These are phyloP conservation scores for Leptatherina wallacei DNA, from an alignment of 2,797 vertebrate genomes.

Conservation along the genomic window DNA sequence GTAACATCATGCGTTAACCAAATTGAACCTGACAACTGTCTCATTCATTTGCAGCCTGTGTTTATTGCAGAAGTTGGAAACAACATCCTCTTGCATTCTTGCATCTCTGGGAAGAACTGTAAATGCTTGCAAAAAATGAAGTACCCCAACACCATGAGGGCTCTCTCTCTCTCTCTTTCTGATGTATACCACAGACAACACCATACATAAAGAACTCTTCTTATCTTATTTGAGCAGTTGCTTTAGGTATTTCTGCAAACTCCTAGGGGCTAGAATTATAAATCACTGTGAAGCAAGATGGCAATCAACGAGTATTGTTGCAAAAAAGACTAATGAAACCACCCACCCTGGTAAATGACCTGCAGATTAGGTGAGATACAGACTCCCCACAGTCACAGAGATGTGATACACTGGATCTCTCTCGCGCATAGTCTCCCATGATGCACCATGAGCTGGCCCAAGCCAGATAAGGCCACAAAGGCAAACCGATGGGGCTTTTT, in stretches of 20 bases:
- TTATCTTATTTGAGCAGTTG: slow-evolving; percentile 87
- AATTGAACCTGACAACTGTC: slow-evolving; percentile 81
- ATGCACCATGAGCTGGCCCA: slow-evolving; percentile 62
- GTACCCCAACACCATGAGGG: slow-evolving; percentile 51
- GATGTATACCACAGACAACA: slow-evolving; percentile 76
- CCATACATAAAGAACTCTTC: slow-evolving; percentile 76
- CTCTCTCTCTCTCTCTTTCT: slow-evolving; percentile 49
- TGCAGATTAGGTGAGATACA: slow-evolving; percentile 78
- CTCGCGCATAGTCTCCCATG: slow-evolving; percentile 46
- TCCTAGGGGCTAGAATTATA: slow-evolving; percentile 77
- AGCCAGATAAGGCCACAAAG: slow-evolving; percentile 80
- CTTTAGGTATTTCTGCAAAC: slow-evolving; percentile 84
- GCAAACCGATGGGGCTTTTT: slow-evolving; percentile 72
- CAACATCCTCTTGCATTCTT: slow-evolving; percentile 58
- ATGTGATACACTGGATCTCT: slow-evolving; percentile 68
- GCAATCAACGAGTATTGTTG: slow-evolving; percentile 80
- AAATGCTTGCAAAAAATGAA: slow-evolving; percentile 68
- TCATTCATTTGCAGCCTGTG: slow-evolving; percentile 73
- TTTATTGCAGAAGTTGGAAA: slow-evolving; percentile 72
- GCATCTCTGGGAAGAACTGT: slow-evolving; percentile 69
- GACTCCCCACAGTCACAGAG: slow-evolving; percentile 69
- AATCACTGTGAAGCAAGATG: slow-evolving; percentile 84
- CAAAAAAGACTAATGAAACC: slow-evolving; percentile 83
- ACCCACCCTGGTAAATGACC: slow-evolving; percentile 81
- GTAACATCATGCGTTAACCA: slow-evolving; percentile 58